phyloP scores from a whole-genome alignment of 2,888 invertebrate genomes.

The Junonia oenone region DNA sequence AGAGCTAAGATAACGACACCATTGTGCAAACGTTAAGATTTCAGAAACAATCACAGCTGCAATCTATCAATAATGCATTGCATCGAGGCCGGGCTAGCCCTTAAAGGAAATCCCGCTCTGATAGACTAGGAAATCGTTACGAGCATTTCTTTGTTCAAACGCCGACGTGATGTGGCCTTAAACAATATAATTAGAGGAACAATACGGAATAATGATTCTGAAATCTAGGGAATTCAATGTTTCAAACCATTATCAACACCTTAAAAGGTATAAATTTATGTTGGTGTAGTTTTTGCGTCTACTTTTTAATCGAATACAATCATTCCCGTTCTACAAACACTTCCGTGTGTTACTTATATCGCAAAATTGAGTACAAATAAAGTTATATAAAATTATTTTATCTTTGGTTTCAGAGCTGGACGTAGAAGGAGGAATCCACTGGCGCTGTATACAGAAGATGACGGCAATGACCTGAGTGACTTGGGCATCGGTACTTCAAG shows the following conservation, averaged over 20 bases:
- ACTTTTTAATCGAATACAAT: background rate
- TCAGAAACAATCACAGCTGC: constrained; percentile 26
- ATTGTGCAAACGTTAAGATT: constrained; percentile 10
- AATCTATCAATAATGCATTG: constrained; percentile 33
- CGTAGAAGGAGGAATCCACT: constrained; percentile 77
- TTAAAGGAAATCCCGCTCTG: constrained; percentile 27
- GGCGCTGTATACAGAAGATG: constrained; percentile 88
- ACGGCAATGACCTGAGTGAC: constrained; percentile 90
- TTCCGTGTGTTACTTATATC: background rate
- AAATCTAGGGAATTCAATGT: constrained; percentile 13
- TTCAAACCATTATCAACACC: background rate
- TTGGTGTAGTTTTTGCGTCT: background rate
- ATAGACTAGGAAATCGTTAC: constrained; percentile 28
- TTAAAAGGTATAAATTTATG: background rate
- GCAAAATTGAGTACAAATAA: background rate
- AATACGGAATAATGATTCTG: constrained; percentile 11
- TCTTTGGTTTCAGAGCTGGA: constrained; percentile 57
- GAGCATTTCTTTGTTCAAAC: constrained; percentile 21
- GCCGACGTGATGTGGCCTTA: constrained; percentile 18
- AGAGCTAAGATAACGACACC: background rate
- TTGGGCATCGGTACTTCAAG: constrained; percentile 86
- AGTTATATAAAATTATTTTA: background rate
- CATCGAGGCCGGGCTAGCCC: constrained; percentile 14
- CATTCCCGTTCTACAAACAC: background rate
- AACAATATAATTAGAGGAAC: constrained; percentile 18